These are phyloP conservation scores for Dendrolimus kikuchii DNA, from an alignment of 1,140 invertebrate genomes.

Conservation along the genomic window DNA sequence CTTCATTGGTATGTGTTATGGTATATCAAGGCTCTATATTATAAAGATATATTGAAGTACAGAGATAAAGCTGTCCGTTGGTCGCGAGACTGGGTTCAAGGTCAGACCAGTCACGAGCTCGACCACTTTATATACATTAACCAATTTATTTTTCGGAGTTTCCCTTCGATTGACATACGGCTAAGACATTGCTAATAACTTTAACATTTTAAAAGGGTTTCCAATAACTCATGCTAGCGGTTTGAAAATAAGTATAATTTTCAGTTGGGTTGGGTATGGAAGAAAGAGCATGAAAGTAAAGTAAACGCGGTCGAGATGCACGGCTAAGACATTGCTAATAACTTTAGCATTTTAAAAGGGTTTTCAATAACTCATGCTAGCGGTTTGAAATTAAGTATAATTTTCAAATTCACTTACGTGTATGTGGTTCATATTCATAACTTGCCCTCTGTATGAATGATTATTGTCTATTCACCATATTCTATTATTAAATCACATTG, in stretches of 20 bases:
- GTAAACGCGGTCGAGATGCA: too few relatives aligned
- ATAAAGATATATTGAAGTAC: conserved; percentile 40
- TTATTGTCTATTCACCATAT: too few relatives aligned
- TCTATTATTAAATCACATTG: too few relatives aligned
- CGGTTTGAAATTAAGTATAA: too few relatives aligned
- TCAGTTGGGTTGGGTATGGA: too few relatives aligned
- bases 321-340: conserved; percentile 31
- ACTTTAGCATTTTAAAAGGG: conserved; percentile 28
- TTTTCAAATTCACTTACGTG: too few relatives aligned
- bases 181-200: conserved; percentile 33
- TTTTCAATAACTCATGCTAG: conserved; percentile 14
- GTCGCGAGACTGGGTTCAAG: conserved; percentile 38
- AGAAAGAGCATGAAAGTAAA: too few relatives aligned
- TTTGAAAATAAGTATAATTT: too few relatives aligned
- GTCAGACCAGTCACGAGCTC: conserved; percentile 54
- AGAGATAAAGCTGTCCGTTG: conserved; percentile 39
- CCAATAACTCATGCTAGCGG: conserved; percentile 6
- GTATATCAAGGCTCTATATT: conserved; percentile 50
- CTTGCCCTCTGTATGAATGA: too few relatives aligned
- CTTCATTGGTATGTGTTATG: conserved; percentile 28
- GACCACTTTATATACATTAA: conserved; percentile 50
- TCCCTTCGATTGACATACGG: conserved; percentile 39
- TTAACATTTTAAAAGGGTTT: conserved; percentile 27
- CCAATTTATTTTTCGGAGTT: conserved; percentile 53
- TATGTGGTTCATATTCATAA: too few relatives aligned